A percentile compares a stretch with the other conserved stretches of the same genome.
phyloP scores from a whole-genome alignment of 2,797 vertebrate genomes.

The Lycodopsis pacificus region DNA sequence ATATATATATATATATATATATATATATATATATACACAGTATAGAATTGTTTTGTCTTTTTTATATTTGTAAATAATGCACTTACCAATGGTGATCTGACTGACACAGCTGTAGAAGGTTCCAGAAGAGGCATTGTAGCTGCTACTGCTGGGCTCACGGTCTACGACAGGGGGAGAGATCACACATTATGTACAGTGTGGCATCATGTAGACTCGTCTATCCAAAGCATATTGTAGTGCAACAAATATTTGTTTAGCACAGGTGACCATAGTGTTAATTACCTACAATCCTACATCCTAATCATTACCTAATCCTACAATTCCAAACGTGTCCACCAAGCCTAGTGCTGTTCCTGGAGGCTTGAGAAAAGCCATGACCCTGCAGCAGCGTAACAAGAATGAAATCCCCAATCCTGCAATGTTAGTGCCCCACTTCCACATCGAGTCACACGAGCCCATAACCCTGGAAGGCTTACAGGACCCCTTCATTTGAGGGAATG shows the following conservation, averaged over 20 bases:
- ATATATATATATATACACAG: no score
- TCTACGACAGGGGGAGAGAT: constrained; percentile 72
- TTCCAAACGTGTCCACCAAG: constrained; percentile 30
- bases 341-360: background rate
- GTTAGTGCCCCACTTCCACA: constrained; percentile 26
- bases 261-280: background rate
- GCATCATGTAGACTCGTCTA: background rate
- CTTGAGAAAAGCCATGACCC: constrained; percentile 24
- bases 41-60: background rate
- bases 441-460: constrained; percentile 10
- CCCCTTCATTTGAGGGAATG: no score
- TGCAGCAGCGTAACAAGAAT: constrained; percentile 37
- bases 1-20: no score
- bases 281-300: no score
- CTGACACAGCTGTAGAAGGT: constrained; percentile 91
- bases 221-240: background rate
- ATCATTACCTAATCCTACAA: no score
- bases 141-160: constrained; percentile 85
- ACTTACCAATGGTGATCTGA: constrained; percentile 90
- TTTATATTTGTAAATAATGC: background rate
- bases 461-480: background rate
- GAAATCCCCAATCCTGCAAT: constrained; percentile 44
- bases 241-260: background rate
- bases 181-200: background rate
- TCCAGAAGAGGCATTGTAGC: constrained; percentile 85